Conservation (phyloP, 1,140 invertebrate species). For the Leptopilina clavipes region DNA sequence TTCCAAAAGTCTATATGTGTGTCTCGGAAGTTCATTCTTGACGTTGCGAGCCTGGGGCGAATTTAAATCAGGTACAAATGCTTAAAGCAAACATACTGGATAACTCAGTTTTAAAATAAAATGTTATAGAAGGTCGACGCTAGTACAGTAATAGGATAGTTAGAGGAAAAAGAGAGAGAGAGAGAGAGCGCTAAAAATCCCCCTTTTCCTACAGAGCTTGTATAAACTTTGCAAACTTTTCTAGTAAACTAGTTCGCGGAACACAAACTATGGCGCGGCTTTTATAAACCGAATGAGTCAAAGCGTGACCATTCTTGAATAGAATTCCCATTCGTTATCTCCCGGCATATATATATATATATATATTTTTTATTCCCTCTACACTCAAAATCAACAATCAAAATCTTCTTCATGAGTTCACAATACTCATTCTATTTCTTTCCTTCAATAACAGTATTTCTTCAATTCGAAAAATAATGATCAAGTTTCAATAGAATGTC, state of each 20-base stretch:
- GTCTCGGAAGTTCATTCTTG: slow-evolving; percentile 49
- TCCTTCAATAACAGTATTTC: neutral
- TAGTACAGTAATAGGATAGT: slow-evolving; percentile 52
- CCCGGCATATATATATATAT: neutral
- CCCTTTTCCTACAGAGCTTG: slow-evolving; percentile 48
- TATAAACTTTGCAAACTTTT: slow-evolving; percentile 62
- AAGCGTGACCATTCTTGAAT: slow-evolving; percentile 42
- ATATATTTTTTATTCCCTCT: neutral
- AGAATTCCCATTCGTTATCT: slow-evolving; percentile 15
- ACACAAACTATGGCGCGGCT: slow-evolving; percentile 56
- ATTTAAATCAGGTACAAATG: slow-evolving; percentile 68
- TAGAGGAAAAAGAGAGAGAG: slow-evolving; percentile 44
- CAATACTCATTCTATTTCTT: neutral
- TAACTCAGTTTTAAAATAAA: slow-evolving; percentile 64
- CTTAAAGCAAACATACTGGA: slow-evolving; percentile 60
- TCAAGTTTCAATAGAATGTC: neutral
- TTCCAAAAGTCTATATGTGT: slow-evolving; percentile 57
- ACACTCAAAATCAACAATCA: neutral
- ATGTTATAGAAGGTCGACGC: slow-evolving; percentile 52
- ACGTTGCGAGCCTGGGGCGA: slow-evolving; percentile 54
- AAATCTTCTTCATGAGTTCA: slow-evolving; percentile 4
- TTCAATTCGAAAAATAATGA: slow-evolving; percentile 15
- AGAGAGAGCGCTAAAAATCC: slow-evolving; percentile 19
- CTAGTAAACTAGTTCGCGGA: slow-evolving; percentile 57
- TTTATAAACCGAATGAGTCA: slow-evolving; percentile 46